A percentile compares a stretch with the other conserved stretches of the same genome.
These are phyloP conservation scores for Maconellicoccus hirsutus DNA, from an alignment of 1,140 invertebrate genomes.

Conservation along the genomic window DNA sequence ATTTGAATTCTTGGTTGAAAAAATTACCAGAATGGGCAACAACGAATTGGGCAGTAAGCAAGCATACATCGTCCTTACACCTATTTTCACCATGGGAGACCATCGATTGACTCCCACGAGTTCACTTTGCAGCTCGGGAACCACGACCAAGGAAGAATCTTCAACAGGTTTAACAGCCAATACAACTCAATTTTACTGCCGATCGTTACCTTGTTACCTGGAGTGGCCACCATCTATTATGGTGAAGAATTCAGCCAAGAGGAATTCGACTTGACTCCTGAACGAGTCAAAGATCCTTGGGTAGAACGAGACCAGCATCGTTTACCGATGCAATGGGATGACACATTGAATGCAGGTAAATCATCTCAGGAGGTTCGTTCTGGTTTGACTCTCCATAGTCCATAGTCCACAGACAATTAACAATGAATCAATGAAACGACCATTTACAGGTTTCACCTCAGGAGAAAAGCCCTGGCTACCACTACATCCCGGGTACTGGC, in stretches of 20 bases:
- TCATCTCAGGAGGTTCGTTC: too few relatives aligned
- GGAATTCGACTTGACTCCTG: conserved; percentile 43
- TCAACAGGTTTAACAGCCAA: too few relatives aligned
- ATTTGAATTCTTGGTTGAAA: conserved; percentile 43
- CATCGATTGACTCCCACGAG: too few relatives aligned
- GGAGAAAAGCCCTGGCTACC: conserved; percentile 50
- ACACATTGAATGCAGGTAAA: neutral
- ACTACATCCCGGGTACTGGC: conserved; percentile 40
- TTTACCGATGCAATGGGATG: neutral
- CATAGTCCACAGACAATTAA: too few relatives aligned
- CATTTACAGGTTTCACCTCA: neutral
- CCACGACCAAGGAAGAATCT: too few relatives aligned
- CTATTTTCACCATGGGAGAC: too few relatives aligned
- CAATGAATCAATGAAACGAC: too few relatives aligned
- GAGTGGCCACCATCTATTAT: conserved; percentile 60
- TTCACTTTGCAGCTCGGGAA: too few relatives aligned
- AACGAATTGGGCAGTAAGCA: too few relatives aligned
- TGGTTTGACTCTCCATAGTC: too few relatives aligned
- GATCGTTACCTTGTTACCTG: conserved; percentile 40
- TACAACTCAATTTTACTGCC: too few relatives aligned
- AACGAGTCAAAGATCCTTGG: conserved; percentile 39
- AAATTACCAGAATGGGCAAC: conserved; percentile 36
- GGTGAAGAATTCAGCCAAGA: conserved; percentile 68
- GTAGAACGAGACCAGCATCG: neutral
- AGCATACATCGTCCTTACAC: too few relatives aligned